A percentile compares a stretch with the other conserved stretches of the same genome.
phyloP scores from a whole-genome alignment of 2,797 vertebrate species.

The Ispidina picta region DNA sequence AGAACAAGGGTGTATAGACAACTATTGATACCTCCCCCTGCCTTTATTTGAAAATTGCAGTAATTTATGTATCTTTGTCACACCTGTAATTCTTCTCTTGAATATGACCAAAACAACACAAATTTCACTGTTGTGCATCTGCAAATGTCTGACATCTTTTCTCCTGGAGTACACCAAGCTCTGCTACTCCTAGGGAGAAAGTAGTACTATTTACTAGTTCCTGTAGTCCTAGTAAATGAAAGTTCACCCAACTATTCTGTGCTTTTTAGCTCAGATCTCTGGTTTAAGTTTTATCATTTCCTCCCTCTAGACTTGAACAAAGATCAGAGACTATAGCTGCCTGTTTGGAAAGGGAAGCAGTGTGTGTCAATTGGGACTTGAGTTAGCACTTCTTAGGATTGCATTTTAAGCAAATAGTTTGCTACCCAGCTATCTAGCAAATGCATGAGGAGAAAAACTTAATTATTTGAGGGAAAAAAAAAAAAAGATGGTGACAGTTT shows the following conservation, averaged over 20 bases:
- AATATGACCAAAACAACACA: rapidly evolving
- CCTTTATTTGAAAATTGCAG: background rate
- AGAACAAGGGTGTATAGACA: background rate
- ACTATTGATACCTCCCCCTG: background rate
- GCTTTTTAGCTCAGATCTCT: background rate
- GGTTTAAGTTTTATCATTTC: background rate
- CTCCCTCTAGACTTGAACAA: background rate
- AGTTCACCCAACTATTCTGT: background rate
- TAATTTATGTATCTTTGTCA: background rate
- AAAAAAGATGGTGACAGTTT: background rate
- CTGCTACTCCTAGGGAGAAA: background rate
- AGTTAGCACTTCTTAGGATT: background rate
- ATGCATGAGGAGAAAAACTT: background rate
- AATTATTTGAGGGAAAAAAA: background rate
- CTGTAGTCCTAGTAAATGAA: background rate
- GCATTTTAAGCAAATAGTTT: background rate
- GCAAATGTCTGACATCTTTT: background rate
- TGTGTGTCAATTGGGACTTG: background rate
- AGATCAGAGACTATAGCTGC: background rate
- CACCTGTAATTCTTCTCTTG: background rate
- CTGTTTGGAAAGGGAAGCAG: background rate
- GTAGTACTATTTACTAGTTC: background rate
- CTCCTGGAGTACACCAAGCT: background rate
- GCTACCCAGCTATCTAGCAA: background rate
- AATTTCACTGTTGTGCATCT: background rate